Conservation (phyloP, 92 coral and sea anemone genomes). For the Siderastrea siderea region DNA sequence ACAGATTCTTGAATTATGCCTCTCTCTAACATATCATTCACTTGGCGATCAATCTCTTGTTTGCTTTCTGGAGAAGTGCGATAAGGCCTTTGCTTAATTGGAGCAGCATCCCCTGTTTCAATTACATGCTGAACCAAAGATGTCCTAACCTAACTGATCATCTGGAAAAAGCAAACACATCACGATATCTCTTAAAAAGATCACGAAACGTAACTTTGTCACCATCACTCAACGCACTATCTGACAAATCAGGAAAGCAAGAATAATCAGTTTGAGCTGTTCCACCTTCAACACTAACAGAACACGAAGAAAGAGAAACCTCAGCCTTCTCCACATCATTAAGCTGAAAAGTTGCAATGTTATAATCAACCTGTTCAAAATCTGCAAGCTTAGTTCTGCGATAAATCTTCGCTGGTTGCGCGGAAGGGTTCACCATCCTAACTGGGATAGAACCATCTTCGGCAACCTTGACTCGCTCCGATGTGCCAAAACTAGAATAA, state of each 20-base stretch:
- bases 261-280: constrained; percentile 8
- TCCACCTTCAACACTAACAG: too few relatives aligned
- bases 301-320: not conserved
- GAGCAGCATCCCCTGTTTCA: constrained; percentile 22
- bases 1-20: too few relatives aligned
- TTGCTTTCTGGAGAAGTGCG: too few relatives aligned
- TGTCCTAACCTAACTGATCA: constrained; percentile 29
- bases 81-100: too few relatives aligned
- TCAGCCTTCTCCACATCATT: not conserved
- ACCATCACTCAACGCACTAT: not conserved
- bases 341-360: not conserved
- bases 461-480: too few relatives aligned
- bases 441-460: too few relatives aligned
- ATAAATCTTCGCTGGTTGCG: too few relatives aligned
- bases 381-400: too few relatives aligned
- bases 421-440: too few relatives aligned
- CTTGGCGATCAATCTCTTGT: too few relatives aligned
- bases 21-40: too few relatives aligned
- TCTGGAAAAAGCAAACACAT: constrained; percentile 31
- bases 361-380: not conserved
- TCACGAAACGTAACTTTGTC: constrained; percentile 1
- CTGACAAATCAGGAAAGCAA: constrained; percentile 29
- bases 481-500: too few relatives aligned
- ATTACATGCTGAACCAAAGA: constrained; percentile 33
- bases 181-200: constrained; percentile 4